Evolutionary conservation across 64 coral and sea anemone species (phyloP).

Genomic region (Stichodactyla mertensii): DNA sequence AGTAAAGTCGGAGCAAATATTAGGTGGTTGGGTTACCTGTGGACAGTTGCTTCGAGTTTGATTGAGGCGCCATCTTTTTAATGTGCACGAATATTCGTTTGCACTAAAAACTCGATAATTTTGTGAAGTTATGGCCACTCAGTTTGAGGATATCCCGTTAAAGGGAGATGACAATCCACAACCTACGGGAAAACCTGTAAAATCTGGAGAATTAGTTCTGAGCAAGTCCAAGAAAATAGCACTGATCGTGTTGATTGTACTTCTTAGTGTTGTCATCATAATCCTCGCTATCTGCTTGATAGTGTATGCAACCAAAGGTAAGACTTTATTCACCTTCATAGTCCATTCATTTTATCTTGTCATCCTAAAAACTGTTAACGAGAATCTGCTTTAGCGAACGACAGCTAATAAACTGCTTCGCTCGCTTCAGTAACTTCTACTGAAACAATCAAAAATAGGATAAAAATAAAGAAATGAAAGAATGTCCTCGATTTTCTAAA

Average conservation of each 20-base stretch:
- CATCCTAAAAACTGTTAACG: neutral
- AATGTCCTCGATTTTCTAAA: neutral
- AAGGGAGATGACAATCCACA: neutral
- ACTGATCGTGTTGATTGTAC: neutral
- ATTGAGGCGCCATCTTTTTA: neutral
- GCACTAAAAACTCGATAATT: neutral
- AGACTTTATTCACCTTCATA: neutral
- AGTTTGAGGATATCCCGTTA: neutral
- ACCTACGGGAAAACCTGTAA: neutral
- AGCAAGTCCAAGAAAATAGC: neutral
- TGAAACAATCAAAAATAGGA: too few species aligned
- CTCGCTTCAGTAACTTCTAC: neutral
- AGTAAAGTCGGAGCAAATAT: too few species aligned
- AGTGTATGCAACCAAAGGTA: neutral
- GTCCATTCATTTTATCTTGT: neutral
- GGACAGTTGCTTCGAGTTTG: neutral
- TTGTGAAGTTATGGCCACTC: neutral
- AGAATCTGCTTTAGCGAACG: neutral
- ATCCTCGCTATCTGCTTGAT: neutral
- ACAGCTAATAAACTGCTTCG: neutral
- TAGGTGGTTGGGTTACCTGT: neutral
- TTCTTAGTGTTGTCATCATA: neutral
- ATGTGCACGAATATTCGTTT: neutral
- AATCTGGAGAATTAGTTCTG: neutral
- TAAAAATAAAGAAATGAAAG: too few species aligned